Evolutionary conservation across 2,888 invertebrate species (phyloP), one percentile per base, ranked within the genome.

Genomic region (Andricus curvator): DNA sequence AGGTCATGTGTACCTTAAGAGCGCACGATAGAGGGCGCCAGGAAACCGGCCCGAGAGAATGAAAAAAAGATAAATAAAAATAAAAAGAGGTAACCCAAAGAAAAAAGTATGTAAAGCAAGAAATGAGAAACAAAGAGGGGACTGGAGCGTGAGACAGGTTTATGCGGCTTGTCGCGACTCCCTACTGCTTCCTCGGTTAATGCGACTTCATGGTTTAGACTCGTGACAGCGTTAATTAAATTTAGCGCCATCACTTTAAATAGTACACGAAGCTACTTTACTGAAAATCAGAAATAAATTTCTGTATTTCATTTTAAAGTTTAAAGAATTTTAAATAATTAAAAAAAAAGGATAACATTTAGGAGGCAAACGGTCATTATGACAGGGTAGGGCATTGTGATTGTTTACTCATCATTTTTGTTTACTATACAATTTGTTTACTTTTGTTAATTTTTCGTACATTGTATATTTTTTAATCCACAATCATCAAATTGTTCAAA

Each of bases 1-100:
- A 91, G 89, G 89, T 85, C 82, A 80, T 80, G 77, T 79, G 83
- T 84, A 81, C 81, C 82, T 83, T 79, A 79, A 78, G 84, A 81
- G 81, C 70, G 41, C 77, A 81, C 78, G 41, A 56, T 68, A 62
- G 41, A 74, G 15, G 79, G 66, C 56, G 51, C 62, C 62, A 25
- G 62, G 25, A 62, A 62, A 62, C 25, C 25, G 25, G 25, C 62
- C 62, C 5, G 70, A 67, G 70, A 44, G 56, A 64, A 51, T 41
- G 70, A 51, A 29, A 77, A 78, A 84, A 83, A 82, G 79, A 15
- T 48, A 62, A 81, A 78, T 15, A 48, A 56, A 79, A 78, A 78
- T 76, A 66, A 78, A 62, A 78, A 78, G 62, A 60, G 41, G 20
- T 64, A 48, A 62, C 66, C 44, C 66, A 77, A 81, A 79, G 62